Evolutionary conservation across 2,113 vertebrate genomes (phyloP).

Genomic region (Ammodramus savannarum): DNA sequence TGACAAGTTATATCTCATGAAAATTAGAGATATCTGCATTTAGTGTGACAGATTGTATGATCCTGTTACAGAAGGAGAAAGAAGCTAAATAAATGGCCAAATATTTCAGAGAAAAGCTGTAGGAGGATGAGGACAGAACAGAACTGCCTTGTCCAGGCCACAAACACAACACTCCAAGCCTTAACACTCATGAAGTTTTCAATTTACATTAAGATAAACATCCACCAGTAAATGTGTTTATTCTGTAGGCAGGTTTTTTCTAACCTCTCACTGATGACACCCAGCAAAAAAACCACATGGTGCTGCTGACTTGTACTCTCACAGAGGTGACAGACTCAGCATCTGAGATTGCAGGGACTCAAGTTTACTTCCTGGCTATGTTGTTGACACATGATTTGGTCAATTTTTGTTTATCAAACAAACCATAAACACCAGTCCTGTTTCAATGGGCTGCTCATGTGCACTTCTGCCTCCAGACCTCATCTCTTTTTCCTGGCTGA

Average conservation of each 20-base stretch:
- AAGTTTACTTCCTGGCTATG: neutral
- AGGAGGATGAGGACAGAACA: neutral
- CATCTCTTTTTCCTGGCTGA: neutral
- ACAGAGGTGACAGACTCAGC: neutral
- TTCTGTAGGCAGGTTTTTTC: neutral
- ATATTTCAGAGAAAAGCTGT: neutral
- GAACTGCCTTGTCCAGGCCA: neutral
- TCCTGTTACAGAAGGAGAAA: neutral
- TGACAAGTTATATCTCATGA: neutral
- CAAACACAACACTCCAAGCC: neutral
- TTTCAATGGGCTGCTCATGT: no score
- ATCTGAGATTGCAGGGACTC: fast-evolving
- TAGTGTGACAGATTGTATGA: neutral
- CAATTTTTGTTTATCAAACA: neutral
- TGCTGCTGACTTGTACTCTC: neutral
- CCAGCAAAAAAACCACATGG: neutral
- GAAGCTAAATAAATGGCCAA: neutral
- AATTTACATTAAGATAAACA: neutral
- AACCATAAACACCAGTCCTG: neutral
- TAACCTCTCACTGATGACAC: neutral
- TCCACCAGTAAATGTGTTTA: neutral
- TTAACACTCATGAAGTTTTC: neutral
- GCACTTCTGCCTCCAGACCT: neutral
- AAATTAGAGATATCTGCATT: neutral
- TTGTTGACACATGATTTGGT: neutral